Evolutionary conservation across 1,140 invertebrate species (phyloP), one percentile per base, ranked within the genome.

Genomic region (Alviniconcha marisindica): DNA sequence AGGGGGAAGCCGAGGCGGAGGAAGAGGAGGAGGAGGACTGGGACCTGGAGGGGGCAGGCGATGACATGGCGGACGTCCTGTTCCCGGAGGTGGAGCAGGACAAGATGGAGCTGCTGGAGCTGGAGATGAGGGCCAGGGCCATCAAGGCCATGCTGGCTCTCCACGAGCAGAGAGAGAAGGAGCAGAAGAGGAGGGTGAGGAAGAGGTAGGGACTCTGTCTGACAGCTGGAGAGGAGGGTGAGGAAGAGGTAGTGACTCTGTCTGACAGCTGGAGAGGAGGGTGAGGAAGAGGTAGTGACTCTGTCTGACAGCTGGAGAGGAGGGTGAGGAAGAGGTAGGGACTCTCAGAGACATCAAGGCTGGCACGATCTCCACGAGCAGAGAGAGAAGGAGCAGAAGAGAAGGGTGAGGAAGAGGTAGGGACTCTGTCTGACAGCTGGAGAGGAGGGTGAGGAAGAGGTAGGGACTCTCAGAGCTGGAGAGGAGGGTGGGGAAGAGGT

Each of bases 281-380:
- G n/a, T n/a, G n/a, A n/a, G n/a, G n/a, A n/a, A n/a, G n/a, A n/a
- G n/a, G n/a, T n/a, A n/a, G n/a, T n/a, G n/a, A n/a, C n/a, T n/a
- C n/a, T n/a, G n/a, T n/a, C n/a, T n/a, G n/a, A n/a, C n/a, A 94
- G 83, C 87, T 94, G 63, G 93, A 94, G 86, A 94, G 94, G 93
- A 91, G 94, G 87, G 93, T 93, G 31, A 76, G 14, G 38, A 38
- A 76, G 15, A 2, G 14, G 2, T 28, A 76, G 5, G n/a, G n/a
- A n/a, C n/a, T n/a, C n/a, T n/a, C 0, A 86, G 93, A 48, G 93
- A 93, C 38, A 94, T 94, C 84, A 94, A 94, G 88, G 92, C 94
- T 63, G 93, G 90, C 86, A 94, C 33, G 91, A 90, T 33, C 73
- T 79, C 21, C 82, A 86, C 60, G 84, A 81, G 31, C 36, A 81